phyloP scores from a whole-genome alignment of 2,113 vertebrate genomes.

The Aegotheles bennettii region DNA sequence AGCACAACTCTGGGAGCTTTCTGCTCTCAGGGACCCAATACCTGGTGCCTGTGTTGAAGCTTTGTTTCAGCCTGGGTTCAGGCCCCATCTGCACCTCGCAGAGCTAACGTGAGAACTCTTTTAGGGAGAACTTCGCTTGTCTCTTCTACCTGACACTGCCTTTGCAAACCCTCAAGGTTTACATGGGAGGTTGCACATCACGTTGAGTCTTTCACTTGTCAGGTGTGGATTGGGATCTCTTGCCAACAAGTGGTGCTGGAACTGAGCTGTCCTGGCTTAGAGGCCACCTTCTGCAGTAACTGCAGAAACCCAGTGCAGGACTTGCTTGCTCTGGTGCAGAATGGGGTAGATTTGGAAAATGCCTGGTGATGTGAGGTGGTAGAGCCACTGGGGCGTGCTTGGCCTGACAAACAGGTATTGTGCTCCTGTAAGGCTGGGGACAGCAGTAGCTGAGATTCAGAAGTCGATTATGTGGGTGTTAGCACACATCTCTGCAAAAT shows the following conservation, averaged over 20 bases:
- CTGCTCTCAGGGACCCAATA: neutral
- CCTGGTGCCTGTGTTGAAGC: neutral
- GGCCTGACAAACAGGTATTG: neutral
- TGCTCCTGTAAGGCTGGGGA: neutral
- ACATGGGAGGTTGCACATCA: neutral
- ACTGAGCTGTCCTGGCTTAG: neutral
- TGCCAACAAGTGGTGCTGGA: neutral
- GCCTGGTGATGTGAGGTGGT: neutral
- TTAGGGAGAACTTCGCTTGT: neutral
- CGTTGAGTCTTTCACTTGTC: neutral
- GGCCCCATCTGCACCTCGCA: neutral
- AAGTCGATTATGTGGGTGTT: neutral
- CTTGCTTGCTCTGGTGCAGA: neutral
- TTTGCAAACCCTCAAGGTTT: neutral
- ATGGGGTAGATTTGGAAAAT: neutral
- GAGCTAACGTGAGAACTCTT: neutral
- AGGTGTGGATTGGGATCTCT: neutral
- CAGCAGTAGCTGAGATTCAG: neutral
- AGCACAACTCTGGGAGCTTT: neutral
- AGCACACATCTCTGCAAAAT: neutral
- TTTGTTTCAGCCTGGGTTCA: neutral
- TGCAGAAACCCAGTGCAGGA: neutral
- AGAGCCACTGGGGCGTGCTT: neutral
- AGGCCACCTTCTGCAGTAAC: neutral
- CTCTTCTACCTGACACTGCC: neutral